phyloP scores from a whole-genome alignment of 2,888 invertebrate genomes.

The Drosophila merina region DNA sequence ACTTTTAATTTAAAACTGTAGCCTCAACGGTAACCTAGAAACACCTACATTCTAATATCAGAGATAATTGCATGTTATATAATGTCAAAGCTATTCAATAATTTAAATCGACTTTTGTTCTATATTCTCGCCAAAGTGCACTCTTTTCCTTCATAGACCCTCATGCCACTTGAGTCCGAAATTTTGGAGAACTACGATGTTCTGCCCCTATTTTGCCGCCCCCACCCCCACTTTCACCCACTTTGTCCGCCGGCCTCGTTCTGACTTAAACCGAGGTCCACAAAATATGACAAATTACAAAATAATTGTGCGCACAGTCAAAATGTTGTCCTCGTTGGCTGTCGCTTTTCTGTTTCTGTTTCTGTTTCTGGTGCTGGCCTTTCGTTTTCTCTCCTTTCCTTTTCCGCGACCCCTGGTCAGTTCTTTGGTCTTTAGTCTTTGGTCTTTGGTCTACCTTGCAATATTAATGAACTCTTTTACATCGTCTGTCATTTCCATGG shows the following conservation, averaged over 20 bases:
- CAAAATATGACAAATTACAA: conserved; percentile 77
- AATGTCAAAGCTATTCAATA: background rate
- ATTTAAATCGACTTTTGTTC: background rate
- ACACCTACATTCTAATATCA: background rate
- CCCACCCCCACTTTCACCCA: background rate
- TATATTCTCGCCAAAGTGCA: conserved; percentile 6
- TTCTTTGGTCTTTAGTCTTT: conserved; percentile 1
- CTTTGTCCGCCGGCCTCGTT: conserved; percentile 2
- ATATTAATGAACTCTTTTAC: conserved; percentile 79
- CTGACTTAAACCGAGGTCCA: conserved; percentile 50
- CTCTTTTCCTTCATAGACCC: conserved; percentile 52
- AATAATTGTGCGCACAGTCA: conserved; percentile 74
- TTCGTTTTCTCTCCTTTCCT: conserved; percentile 11
- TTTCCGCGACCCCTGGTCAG: conserved; percentile 12
- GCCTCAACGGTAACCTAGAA: background rate
- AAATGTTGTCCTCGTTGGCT: conserved; percentile 54
- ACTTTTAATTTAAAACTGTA: background rate
- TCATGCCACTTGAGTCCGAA: conserved; percentile 74
- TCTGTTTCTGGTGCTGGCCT: conserved; percentile 22
- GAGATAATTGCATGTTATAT: background rate
- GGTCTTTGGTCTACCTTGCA: conserved; percentile 62
- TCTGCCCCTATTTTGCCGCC: background rate
- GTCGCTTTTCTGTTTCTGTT: conserved; percentile 10
- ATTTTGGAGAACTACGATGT: conserved; percentile 58
- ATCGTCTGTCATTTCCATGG: conserved; percentile 74